A percentile compares a stretch with the other conserved stretches of the same genome.
phyloP scores from a whole-genome alignment of 2,113 vertebrate genomes.

The Burhinus bistriatus region DNA sequence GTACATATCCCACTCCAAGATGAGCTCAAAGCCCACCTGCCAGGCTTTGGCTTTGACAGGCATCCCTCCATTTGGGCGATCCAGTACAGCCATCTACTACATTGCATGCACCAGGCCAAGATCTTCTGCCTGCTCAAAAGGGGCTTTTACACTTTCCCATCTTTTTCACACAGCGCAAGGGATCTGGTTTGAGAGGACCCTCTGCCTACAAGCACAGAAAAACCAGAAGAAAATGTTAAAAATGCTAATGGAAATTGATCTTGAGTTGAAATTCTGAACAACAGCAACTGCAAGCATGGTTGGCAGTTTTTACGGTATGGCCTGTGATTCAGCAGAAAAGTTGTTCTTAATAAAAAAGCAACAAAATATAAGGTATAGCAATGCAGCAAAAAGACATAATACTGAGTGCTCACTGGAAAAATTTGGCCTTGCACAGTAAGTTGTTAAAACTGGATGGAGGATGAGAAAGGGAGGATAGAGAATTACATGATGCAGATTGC shows the following conservation, averaged over 20 bases:
- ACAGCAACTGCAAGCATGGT: neutral
- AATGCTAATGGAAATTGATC: neutral
- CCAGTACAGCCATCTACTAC: rapidly evolving
- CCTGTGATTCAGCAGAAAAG: neutral
- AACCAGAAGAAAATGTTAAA: neutral
- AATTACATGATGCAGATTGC: neutral
- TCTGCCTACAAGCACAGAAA: neutral
- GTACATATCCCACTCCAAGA: neutral
- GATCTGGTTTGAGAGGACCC: neutral
- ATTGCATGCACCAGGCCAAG: neutral
- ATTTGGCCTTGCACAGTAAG: neutral
- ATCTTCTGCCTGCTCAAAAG: neutral
- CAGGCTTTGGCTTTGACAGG: neutral
- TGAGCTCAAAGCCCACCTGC: neutral
- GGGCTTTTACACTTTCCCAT: neutral
- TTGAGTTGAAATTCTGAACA: neutral
- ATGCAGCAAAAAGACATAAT: rapidly evolving
- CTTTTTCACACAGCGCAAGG: neutral
- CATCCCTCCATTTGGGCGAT: neutral
- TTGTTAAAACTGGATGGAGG: neutral
- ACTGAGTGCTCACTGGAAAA: neutral
- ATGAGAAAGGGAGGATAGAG: rapidly evolving
- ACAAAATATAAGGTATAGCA: neutral
- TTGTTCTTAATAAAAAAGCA: neutral
- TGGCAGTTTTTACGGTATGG: neutral